Evolutionary conservation across 1,140 invertebrate genomes (phyloP).

Genomic region (Solen grandis): DNA sequence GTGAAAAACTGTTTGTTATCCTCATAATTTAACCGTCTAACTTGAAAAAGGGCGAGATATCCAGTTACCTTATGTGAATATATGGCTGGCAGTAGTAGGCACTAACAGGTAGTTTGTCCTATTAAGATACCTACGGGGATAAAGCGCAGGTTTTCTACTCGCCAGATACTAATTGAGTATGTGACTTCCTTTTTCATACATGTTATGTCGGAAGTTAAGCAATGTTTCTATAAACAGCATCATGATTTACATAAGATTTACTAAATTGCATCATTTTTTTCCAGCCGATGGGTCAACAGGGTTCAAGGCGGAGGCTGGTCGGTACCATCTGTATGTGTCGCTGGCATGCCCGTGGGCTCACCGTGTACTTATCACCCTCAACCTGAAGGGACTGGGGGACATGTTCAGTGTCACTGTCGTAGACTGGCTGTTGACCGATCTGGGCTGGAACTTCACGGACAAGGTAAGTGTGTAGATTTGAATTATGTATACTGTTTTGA

Average conservation of each 20-base stretch:
- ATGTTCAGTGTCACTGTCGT: slow-evolving; percentile 73
- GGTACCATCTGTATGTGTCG: slow-evolving; percentile 78
- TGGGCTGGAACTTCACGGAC: slow-evolving; percentile 74
- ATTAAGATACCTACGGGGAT: background rate
- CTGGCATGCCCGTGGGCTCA: slow-evolving; percentile 79
- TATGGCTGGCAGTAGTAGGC: too few species aligned
- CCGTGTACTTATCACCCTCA: slow-evolving; percentile 70
- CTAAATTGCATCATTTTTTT: slow-evolving; percentile 4
- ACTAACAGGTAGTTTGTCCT: too few species aligned
- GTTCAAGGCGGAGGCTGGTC: slow-evolving; percentile 70
- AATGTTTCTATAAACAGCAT: background rate
- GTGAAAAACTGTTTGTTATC: background rate
- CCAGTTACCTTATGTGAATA: too few species aligned
- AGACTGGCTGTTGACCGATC: slow-evolving; percentile 68
- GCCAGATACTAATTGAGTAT: background rate
- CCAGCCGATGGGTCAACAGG: slow-evolving; percentile 76
- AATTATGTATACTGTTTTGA: background rate
- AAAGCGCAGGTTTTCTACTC: background rate
- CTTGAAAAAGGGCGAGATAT: too few species aligned
- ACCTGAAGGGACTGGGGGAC: slow-evolving; percentile 75
- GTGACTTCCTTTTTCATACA: background rate
- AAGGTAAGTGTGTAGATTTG: slow-evolving; percentile 55
- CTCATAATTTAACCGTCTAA: too few species aligned
- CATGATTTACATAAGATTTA: background rate
- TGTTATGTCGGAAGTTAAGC: background rate